These are phyloP conservation scores for Pyralis farinalis DNA, from an alignment of 2,888 invertebrate species.

Conservation along the genomic window DNA sequence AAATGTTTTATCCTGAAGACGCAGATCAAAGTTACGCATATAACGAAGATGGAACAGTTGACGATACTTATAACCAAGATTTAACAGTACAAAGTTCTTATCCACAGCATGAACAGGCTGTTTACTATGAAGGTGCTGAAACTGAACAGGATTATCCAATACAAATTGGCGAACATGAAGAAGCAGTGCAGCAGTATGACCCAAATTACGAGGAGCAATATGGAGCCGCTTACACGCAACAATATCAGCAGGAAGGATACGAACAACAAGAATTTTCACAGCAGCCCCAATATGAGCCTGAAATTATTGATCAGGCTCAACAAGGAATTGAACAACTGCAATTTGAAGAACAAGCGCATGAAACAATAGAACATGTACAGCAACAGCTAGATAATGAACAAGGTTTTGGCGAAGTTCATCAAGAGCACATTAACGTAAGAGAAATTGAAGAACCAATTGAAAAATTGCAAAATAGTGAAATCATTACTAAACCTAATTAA, in stretches of 20 bases:
- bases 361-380: slow-evolving; percentile 32
- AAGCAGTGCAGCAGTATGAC: slow-evolving; percentile 49
- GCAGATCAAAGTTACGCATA: slow-evolving; percentile 29
- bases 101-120: slow-evolving; percentile 36
- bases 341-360: slow-evolving; percentile 19
- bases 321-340: slow-evolving; percentile 16
- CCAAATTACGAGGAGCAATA: slow-evolving; percentile 58
- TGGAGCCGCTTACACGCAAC: slow-evolving; percentile 22
- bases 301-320: slow-evolving; percentile 11
- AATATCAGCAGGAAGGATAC: neutral
- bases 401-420: slow-evolving; percentile 22
- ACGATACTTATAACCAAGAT: slow-evolving; percentile 23
- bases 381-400: slow-evolving; percentile 42
- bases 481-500: no score
- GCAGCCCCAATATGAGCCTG: slow-evolving; percentile 22
- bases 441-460: slow-evolving; percentile 12
- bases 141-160: slow-evolving; percentile 31
- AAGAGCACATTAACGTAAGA: slow-evolving; percentile 10
- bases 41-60: slow-evolving; percentile 25
- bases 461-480: slow-evolving; percentile 1
- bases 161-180: slow-evolving; percentile 50
- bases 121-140: slow-evolving; percentile 44
- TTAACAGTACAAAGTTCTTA: slow-evolving; percentile 29
- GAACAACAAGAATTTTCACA: slow-evolving; percentile 20
- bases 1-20: slow-evolving; percentile 55